These are phyloP conservation scores for Tethea ocularis DNA, from an alignment of 2,888 invertebrate genomes.

Conservation along the genomic window DNA sequence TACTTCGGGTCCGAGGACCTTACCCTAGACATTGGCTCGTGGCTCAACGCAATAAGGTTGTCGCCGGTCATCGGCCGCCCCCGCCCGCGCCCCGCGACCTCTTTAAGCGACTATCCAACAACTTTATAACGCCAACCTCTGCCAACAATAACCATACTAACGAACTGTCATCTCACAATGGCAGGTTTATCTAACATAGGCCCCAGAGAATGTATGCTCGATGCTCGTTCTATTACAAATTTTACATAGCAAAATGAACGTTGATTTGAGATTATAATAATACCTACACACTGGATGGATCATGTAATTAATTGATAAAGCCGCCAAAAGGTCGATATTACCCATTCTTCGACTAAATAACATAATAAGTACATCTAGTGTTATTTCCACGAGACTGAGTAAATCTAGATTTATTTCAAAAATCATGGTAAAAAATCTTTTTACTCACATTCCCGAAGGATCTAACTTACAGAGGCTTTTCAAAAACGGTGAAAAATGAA, in stretches of 20 bases:
- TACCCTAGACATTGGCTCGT: constrained; percentile 77
- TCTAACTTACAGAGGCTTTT: too few relatives aligned
- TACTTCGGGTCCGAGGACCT: constrained; percentile 69
- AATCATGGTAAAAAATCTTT: too few relatives aligned
- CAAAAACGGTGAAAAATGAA: too few relatives aligned
- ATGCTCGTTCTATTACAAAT: constrained; percentile 39
- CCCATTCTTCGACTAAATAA: too few relatives aligned
- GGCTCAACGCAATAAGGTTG: constrained; percentile 66
- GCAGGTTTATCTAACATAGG: constrained; percentile 48
- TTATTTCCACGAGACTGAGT: too few relatives aligned
- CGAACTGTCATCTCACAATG: constrained; percentile 42
- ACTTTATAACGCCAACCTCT: constrained; percentile 51
- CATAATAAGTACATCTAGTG: too few relatives aligned
- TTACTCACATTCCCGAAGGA: too few relatives aligned
- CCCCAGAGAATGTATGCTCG: constrained; percentile 40
- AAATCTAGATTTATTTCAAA: too few relatives aligned
- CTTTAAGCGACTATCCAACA: constrained; percentile 64
- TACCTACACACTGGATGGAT: neutral
- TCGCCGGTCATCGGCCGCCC: constrained; percentile 75
- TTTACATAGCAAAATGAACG: constrained; percentile 25
- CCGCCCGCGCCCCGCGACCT: constrained; percentile 68
- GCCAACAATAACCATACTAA: constrained; percentile 43
- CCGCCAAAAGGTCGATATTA: too few relatives aligned
- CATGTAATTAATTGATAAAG: too few relatives aligned
- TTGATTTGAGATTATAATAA: neutral